These are phyloP conservation scores for Stegodyphus dumicola DNA, from an alignment of 1,140 invertebrate genomes.

Conservation along the genomic window DNA sequence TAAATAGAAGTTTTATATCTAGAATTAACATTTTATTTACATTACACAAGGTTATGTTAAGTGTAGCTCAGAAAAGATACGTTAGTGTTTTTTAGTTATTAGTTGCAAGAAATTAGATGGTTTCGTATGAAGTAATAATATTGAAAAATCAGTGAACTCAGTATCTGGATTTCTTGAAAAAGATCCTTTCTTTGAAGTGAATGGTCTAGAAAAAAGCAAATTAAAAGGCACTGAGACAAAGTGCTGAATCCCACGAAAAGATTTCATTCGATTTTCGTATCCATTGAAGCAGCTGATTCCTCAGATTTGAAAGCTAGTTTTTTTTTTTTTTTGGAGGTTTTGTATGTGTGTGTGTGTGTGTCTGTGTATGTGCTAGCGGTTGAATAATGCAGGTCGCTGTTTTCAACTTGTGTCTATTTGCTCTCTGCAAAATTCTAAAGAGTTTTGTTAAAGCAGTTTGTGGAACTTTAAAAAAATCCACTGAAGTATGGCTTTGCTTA, in stretches of 20 bases:
- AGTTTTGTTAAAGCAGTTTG: too few species aligned
- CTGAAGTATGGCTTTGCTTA: too few species aligned
- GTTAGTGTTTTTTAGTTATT: neutral
- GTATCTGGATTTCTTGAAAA: too few species aligned
- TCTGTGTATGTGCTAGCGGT: conserved; percentile 7
- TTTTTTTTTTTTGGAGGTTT: too few species aligned
- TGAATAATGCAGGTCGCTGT: conserved; percentile 29
- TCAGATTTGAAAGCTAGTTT: neutral
- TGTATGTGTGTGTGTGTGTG: conserved; percentile 1
- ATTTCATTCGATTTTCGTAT: conserved; percentile 44
- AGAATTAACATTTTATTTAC: too few species aligned
- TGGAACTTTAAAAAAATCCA: too few species aligned
- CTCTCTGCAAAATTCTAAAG: neutral
- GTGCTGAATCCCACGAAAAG: conserved; percentile 43
- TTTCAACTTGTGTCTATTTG: conserved; percentile 15
- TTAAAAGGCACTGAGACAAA: conserved; percentile 38
- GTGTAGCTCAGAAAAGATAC: neutral
- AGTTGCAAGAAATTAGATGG: conserved; percentile 12
- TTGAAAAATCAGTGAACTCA: neutral
- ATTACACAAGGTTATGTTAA: too few species aligned
- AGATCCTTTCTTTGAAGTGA: neutral
- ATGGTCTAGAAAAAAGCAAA: neutral
- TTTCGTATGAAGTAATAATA: neutral
- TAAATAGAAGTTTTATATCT: too few species aligned
- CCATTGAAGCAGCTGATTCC: conserved; percentile 39